Evolutionary conservation across 1,140 invertebrate species (phyloP), one percentile per base, ranked within the genome.

Genomic region (Brachionus rubens): DNA sequence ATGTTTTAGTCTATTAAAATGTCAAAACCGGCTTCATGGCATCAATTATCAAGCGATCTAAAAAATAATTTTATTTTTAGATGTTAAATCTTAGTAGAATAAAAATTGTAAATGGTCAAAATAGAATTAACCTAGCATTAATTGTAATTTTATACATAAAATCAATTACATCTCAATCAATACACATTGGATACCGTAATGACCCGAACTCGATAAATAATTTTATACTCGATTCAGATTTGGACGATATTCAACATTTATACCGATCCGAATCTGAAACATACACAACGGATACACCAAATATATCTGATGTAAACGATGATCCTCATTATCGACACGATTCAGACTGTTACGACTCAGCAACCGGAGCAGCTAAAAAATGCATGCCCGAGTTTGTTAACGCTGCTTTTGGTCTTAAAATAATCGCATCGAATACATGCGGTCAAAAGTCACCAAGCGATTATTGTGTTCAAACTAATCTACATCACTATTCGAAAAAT

Each of bases 311-410:
- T 10, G 54, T 33, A 9, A 36, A 33, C 36, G 65, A 47, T 46
- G 33, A 1, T 46, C 28, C 36, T 10, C 28, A 24, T 48, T 72
- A 21, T n/a, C 14, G 46, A 30, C 40, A 52, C 24, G 68, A 72
- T 10, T 52, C 68, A 6, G 46, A 72, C 24, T 72, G 68, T 16
- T 72, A 72, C 41, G 68, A 72, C 21, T 54, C 46, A 24, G 36
- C 21, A 24, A 79, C 78, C 5, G 82, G 83, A 43, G 75, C 77
- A 24, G 82, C 88, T 12, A 87, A 95, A 91, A 89, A 91, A 87
- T 98, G 96, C 83, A 90, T 94, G 79, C 94, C 96, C 0, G 91
- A 91, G 76, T 99, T 98, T 83, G 92, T 93, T 80, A 99, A 99
- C 83, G 94, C 94, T 3, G 96, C 96, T 2, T 98, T 91, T 84